phyloP scores from a whole-genome alignment of 2,113 vertebrate genomes.

The Atlantisia rogersi region DNA sequence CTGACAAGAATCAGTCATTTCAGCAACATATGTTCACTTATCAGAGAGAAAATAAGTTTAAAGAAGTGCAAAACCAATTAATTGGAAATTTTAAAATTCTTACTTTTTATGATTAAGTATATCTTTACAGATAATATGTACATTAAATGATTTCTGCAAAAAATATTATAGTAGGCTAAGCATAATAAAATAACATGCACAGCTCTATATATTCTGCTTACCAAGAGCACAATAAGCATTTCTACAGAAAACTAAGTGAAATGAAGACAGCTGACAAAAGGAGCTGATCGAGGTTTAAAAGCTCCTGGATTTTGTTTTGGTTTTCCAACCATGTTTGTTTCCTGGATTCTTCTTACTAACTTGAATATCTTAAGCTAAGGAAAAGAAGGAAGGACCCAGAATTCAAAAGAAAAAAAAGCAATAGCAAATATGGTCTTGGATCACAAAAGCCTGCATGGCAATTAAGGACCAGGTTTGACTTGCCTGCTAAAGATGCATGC shows the following conservation, averaged over 20 bases:
- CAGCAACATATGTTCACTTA: background rate
- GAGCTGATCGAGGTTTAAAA: background rate
- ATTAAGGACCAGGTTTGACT: background rate
- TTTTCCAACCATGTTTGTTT: background rate
- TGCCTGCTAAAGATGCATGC: background rate
- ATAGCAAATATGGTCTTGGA: fast-evolving
- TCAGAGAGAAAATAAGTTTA: background rate
- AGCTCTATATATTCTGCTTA: background rate
- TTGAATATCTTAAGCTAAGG: background rate
- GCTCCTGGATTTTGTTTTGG: background rate
- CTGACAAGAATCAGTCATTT: background rate
- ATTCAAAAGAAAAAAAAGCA: background rate
- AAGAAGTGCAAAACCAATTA: background rate
- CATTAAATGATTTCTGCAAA: background rate
- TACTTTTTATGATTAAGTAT: background rate
- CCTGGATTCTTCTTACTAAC: background rate
- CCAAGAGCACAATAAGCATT: background rate
- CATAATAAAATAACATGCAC: background rate
- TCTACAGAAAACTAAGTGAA: background rate
- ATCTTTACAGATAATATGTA: background rate
- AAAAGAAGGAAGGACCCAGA: background rate
- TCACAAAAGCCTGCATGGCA: background rate
- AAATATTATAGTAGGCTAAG: background rate
- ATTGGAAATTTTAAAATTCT: background rate
- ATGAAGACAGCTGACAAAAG: background rate